Evolutionary conservation across 2,113 vertebrate species (phyloP), one percentile per base, ranked within the genome.

Genomic region (Tricholaema leucomelas): DNA sequence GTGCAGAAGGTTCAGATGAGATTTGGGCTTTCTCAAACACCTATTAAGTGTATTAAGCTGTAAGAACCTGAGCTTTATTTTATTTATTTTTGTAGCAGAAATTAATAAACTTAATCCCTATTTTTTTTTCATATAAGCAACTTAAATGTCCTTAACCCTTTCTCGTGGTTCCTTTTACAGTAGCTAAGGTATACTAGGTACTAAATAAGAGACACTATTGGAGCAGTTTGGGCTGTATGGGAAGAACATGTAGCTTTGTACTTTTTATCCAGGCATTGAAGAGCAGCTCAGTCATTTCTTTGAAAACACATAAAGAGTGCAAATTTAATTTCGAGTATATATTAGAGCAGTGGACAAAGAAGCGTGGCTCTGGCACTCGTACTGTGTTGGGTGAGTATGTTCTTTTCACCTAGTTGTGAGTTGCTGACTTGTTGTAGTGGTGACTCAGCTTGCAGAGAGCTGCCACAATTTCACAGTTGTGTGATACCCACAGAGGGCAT

Each of bases 291-390:
- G 25, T 97, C 24, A 98, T 98, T 96, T 98, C 98, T 80, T 96
- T 99, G 88, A 98, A 97, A 97, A 96, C 96, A 60, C 98, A 99
- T 35, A 94, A 98, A 63, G 97, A 96, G 12, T 90, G 97, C 33
- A 88, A 96, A 7, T 95, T 97, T 79, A 90, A 97, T 75, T 97
- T 98, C 70, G 93, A 93, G 74, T 92, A 81, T 73, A 95, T 98
- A 72, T 78, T 97, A 56, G 94, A 98, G 61, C 97, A 98, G 52
- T 99, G 99, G 99, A 98, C 90, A 54, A 98, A 97, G 86, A 94
- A 92, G 35, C 90, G 97, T 25, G 96, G 94, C 55, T 89, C 90
- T 87, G 97, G 98, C 55, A 98, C 96, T 69, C 97, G 96, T 8
- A 67, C 98, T 78, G 96, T 98, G 27, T 93, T 99, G 79, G 98